phyloP scores from a whole-genome alignment of 2,113 vertebrate species.

The Theristicus caerulescens region DNA sequence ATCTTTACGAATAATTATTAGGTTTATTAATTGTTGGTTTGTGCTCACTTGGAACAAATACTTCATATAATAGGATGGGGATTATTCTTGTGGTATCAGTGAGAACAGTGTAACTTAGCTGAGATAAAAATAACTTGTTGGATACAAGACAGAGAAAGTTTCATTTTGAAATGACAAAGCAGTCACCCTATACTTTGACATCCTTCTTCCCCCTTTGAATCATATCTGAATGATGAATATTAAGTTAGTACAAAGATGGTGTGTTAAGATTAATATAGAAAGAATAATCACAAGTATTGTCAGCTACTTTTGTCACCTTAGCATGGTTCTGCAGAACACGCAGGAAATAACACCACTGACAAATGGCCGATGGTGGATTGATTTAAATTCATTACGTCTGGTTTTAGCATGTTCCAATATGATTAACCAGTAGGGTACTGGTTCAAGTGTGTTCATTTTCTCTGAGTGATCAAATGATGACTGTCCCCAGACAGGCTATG shows the following conservation, averaged over 20 bases:
- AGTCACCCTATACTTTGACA: not conserved
- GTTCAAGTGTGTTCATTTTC: not conserved
- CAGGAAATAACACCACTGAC: not conserved
- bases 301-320: not conserved
- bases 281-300: not conserved
- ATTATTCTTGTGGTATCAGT: not conserved
- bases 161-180: not conserved
- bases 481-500: not conserved
- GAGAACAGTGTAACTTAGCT: not conserved
- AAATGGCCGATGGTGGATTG: not conserved
- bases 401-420: not conserved
- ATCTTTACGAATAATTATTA: not conserved
- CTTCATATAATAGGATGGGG: not conserved
- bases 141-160: not conserved
- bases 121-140: not conserved
- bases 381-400: not conserved
- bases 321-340: accelerated
- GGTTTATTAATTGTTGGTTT: not conserved
- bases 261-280: not conserved
- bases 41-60: not conserved
- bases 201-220: not conserved
- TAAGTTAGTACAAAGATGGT: not conserved
- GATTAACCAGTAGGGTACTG: not conserved
- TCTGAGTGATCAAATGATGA: not conserved
- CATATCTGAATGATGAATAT: not conserved